These are phyloP conservation scores for Linnaemya vulpina DNA, from an alignment of 2,888 invertebrate genomes.

Conservation along the genomic window DNA sequence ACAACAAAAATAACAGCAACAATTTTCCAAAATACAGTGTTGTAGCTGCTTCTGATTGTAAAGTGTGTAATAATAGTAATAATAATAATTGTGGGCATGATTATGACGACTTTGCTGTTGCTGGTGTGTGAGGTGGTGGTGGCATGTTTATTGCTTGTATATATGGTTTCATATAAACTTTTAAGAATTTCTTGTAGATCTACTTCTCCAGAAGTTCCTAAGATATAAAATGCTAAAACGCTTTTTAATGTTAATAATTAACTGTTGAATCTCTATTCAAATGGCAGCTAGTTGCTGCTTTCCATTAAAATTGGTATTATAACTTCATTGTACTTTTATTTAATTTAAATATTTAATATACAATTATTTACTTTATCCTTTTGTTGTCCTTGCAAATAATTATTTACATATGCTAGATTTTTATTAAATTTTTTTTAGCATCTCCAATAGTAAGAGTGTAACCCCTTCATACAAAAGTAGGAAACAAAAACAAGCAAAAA, in stretches of 20 bases:
- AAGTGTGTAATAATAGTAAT: conserved; percentile 32
- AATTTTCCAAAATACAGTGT: conserved; percentile 14
- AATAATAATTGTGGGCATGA: conserved; percentile 45
- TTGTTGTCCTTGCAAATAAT: conserved; percentile 46
- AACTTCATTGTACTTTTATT: conserved; percentile 50
- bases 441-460: conserved; percentile 8
- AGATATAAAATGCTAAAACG: not conserved
- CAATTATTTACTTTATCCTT: conserved; percentile 41
- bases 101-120: conserved; percentile 47
- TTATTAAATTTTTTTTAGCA: conserved; percentile 40
- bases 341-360: conserved; percentile 53
- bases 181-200: not conserved
- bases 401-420: conserved; percentile 61
- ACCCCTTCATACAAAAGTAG: not conserved
- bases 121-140: conserved; percentile 36
- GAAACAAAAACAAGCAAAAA: conserved; percentile 16
- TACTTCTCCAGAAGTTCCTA: not conserved
- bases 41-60: conserved; percentile 35
- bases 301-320: not conserved
- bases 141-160: conserved; percentile 46
- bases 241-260: conserved; percentile 33
- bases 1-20: conserved; percentile 19
- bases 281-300: not conserved
- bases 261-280: conserved; percentile 7
- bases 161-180: conserved; percentile 1